These are phyloP conservation scores for Strigops habroptila DNA, from an alignment of 2,113 vertebrate species.

Conservation along the genomic window DNA sequence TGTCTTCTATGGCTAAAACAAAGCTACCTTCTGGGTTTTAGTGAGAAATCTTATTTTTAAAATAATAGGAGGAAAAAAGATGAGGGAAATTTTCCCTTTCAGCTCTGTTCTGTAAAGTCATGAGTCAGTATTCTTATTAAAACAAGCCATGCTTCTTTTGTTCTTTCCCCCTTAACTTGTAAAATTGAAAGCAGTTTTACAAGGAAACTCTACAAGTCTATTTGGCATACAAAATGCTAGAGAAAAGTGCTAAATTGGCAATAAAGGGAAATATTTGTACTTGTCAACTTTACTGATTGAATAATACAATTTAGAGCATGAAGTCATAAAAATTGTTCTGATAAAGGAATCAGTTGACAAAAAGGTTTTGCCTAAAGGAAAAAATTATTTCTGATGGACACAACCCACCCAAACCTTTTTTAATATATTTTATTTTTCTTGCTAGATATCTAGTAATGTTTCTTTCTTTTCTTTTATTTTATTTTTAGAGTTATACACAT, in stretches of 20 bases:
- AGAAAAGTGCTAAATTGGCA: constrained; percentile 17
- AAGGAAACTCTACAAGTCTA: neutral
- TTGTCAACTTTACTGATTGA: neutral
- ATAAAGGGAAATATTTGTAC: constrained; percentile 15
- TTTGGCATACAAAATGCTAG: neutral
- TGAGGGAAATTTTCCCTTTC: neutral
- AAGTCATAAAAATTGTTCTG: constrained; percentile 22
- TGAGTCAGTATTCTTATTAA: neutral
- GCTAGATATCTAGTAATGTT: neutral
- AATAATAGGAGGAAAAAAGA: neutral
- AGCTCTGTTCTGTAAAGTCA: neutral
- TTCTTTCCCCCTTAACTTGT: neutral
- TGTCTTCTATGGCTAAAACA: neutral
- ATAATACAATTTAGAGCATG: constrained; percentile 12
- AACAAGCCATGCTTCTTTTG: neutral
- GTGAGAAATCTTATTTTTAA: neutral
- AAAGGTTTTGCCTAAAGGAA: neutral
- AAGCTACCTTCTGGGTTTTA: neutral
- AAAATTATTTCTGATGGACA: neutral
- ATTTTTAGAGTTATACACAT: neutral
- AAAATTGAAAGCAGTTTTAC: neutral
- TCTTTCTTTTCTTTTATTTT: neutral
- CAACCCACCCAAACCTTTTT: neutral
- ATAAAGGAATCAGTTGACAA: neutral
- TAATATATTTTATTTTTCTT: neutral